Conservation (phyloP, 2,888 invertebrate genomes). For the Drosophila flavopinicola region DNA sequence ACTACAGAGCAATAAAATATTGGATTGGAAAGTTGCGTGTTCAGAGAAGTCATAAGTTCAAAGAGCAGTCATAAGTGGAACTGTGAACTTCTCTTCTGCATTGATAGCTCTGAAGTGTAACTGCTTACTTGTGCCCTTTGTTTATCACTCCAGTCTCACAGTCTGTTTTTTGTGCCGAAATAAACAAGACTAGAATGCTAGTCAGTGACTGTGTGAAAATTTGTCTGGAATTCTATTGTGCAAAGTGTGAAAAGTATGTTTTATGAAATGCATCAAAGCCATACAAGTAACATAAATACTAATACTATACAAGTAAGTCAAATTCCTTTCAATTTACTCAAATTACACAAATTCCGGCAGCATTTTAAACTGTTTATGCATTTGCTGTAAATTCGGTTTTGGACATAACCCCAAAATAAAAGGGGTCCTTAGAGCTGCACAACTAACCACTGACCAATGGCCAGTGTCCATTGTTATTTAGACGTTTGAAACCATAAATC, state of each 20-base stretch:
- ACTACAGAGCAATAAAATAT: too few species aligned
- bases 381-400: not conserved
- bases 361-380: not conserved
- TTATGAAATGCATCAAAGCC: too few species aligned
- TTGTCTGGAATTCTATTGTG: too few species aligned
- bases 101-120: not conserved
- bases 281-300: too few species aligned
- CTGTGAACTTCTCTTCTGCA: not conserved
- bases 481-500: conserved; percentile 48
- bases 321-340: too few species aligned
- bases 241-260: too few species aligned
- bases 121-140: not conserved
- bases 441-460: conserved; percentile 18
- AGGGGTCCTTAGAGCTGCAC: not conserved
- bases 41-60: too few species aligned
- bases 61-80: not conserved
- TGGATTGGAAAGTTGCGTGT: too few species aligned
- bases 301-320: too few species aligned
- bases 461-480: conserved; percentile 38
- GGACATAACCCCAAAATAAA: not conserved
- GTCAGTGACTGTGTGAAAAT: not conserved
- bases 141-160: not conserved
- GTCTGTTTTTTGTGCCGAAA: too few species aligned
- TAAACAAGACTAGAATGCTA: not conserved
- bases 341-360: not conserved